A percentile compares a stretch with the other conserved stretches of the same genome.
phyloP scores from a whole-genome alignment of 2,888 invertebrate species.

The Calliphora vomitoria region DNA sequence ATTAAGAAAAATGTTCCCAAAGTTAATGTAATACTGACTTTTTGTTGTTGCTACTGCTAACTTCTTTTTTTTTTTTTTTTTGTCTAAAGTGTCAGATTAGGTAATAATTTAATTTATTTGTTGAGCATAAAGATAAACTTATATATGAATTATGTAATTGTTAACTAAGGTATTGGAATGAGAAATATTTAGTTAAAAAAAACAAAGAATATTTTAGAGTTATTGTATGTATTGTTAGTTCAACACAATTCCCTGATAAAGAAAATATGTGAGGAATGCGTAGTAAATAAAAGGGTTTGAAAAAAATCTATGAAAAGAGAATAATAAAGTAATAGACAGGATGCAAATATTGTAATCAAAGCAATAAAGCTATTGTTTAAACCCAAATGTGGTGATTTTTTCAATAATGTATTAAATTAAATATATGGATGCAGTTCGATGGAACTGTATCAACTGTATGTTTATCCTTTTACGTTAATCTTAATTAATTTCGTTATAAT shows the following conservation, averaged over 20 bases:
- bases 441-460: too few species aligned
- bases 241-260: background rate
- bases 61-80: constrained; percentile 19
- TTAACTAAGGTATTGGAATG: background rate
- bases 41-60: background rate
- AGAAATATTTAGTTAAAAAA: background rate
- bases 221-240: background rate
- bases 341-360: too few species aligned
- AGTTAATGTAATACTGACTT: constrained; percentile 55
- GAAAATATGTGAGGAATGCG: too few species aligned
- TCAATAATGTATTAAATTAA: too few species aligned
- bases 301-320: too few species aligned
- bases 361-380: too few species aligned
- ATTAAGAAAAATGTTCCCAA: constrained; percentile 65
- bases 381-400: too few species aligned
- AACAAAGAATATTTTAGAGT: background rate
- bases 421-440: too few species aligned
- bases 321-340: too few species aligned
- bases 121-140: constrained; percentile 14
- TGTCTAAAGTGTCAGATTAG: constrained; percentile 54
- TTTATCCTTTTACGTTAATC: too few species aligned
- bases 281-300: too few species aligned
- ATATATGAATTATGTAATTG: constrained; percentile 42
- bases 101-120: constrained; percentile 62
- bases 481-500: too few species aligned